Conservation (phyloP, 2,888 invertebrate species). For the Electrophaes corylata region DNA sequence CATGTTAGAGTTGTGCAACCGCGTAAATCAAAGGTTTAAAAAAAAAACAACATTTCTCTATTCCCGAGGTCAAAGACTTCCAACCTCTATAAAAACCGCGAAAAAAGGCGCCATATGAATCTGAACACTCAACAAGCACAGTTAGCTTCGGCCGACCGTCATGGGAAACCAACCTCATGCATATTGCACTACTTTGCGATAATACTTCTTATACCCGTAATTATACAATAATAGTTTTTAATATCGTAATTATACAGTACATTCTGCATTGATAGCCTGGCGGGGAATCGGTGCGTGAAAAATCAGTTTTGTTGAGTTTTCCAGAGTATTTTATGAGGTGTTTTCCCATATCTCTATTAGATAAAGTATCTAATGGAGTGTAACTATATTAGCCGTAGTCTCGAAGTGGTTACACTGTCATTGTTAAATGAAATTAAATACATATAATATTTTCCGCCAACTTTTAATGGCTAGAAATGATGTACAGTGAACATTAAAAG, state of each 20-base stretch:
- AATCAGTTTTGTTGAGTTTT: conserved; percentile 14
- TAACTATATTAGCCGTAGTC: too few relatives aligned
- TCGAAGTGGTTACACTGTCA: too few relatives aligned
- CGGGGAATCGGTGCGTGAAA: conserved; percentile 39
- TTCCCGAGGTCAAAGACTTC: conserved; percentile 60
- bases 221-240: conserved; percentile 51
- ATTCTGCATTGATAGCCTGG: conserved; percentile 37
- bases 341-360: not conserved
- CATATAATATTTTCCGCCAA: too few relatives aligned
- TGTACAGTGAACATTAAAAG: too few relatives aligned
- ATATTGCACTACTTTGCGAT: conserved; percentile 76
- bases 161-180: conserved; percentile 76
- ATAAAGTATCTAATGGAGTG: not conserved
- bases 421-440: too few relatives aligned
- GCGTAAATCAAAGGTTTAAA: too few relatives aligned
- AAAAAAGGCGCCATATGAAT: conserved; percentile 64
- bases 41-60: not conserved
- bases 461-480: too few relatives aligned
- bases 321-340: conserved; percentile 3
- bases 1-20: too few relatives aligned
- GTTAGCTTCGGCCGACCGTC: conserved; percentile 64
- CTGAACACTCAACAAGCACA: conserved; percentile 64
- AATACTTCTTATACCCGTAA: conserved; percentile 56
- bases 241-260: conserved; percentile 40
- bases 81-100: conserved; percentile 63